A percentile compares a stretch with the other conserved stretches of the same genome.
These are phyloP conservation scores for Psittacula cyanocephala DNA, from an alignment of 2,113 vertebrate genomes.

Conservation along the genomic window DNA sequence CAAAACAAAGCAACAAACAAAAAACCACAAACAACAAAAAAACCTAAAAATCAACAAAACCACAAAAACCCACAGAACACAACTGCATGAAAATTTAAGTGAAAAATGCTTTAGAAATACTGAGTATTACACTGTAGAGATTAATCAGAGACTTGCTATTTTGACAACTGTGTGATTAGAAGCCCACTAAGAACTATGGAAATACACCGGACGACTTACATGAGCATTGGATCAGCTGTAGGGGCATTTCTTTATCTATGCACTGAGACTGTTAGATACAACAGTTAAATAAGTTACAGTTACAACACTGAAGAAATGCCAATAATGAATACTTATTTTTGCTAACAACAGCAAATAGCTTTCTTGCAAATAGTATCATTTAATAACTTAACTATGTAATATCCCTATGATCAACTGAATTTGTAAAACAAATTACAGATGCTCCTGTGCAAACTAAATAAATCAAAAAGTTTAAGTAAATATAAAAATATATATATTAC, in stretches of 20 bases:
- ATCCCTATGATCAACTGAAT: background rate
- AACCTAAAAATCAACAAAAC: background rate
- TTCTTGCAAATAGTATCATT: background rate
- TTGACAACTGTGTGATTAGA: background rate
- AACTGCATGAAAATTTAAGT: background rate
- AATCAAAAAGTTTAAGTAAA: background rate
- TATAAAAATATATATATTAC: background rate
- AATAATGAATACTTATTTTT: background rate
- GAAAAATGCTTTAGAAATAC: background rate
- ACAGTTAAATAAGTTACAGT: background rate
- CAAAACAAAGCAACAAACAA: too few relatives aligned
- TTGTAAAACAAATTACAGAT: background rate
- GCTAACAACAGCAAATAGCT: background rate
- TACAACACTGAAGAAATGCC: slow-evolving; percentile 1
- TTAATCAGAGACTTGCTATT: background rate
- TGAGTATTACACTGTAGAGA: background rate
- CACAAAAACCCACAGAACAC: background rate
- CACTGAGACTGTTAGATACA: background rate
- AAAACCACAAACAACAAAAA: background rate
- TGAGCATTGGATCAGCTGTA: slow-evolving; percentile 44
- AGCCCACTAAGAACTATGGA: background rate
- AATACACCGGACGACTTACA: background rate
- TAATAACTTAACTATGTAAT: background rate
- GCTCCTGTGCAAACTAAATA: background rate
- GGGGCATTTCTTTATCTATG: slow-evolving; percentile 3